Evolutionary conservation across 2,113 vertebrate genomes (phyloP).

Genomic region (Tinamus guttatus): DNA sequence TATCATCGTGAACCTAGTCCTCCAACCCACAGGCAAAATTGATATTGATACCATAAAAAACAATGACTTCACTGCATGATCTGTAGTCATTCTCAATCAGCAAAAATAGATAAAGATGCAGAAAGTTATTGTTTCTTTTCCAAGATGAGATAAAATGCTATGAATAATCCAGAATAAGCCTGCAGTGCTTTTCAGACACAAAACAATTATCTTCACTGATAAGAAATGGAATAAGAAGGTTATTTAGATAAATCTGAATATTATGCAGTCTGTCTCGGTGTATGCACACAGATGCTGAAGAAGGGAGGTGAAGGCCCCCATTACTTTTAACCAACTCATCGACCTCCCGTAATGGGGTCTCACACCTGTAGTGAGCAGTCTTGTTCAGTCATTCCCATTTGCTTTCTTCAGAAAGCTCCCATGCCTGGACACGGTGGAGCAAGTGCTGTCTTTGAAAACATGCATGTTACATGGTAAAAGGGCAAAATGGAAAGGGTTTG

Average conservation of each 20-base stretch:
- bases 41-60: neutral
- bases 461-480: neutral
- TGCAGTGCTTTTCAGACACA: neutral
- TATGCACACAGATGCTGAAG: accelerated
- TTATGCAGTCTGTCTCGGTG: neutral
- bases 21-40: neutral
- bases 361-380: neutral
- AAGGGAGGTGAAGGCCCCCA: neutral
- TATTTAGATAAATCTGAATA: neutral
- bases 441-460: neutral
- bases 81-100: neutral
- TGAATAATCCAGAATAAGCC: neutral
- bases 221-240: neutral
- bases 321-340: neutral
- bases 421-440: neutral
- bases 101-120: neutral
- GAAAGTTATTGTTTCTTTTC: neutral
- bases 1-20: neutral
- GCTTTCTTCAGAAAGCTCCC: neutral
- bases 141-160: neutral
- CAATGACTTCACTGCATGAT: neutral
- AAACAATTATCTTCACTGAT: neutral
- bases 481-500: neutral
- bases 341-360: neutral
- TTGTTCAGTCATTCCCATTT: neutral